A percentile compares a stretch with the other conserved stretches of the same genome.
Conservation (phyloP, 2,888 invertebrate genomes). For the Bugulina stolonifera region DNA sequence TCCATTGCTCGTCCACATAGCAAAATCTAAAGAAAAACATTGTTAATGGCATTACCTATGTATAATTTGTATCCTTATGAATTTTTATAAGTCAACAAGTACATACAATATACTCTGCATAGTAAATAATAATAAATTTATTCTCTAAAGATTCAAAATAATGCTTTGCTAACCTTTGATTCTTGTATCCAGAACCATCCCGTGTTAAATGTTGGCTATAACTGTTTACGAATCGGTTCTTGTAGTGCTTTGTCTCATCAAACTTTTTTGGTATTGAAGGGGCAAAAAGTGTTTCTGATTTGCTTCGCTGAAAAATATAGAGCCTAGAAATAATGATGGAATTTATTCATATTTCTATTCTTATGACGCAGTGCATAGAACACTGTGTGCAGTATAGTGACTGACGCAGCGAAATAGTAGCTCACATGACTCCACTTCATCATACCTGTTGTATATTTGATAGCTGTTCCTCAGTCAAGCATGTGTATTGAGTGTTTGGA, state of each 20-base stretch:
- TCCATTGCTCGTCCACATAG: constrained; percentile 43
- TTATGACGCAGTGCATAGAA: constrained; percentile 11
- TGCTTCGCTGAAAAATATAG: neutral
- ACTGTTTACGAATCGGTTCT: constrained; percentile 38
- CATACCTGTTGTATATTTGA: constrained; percentile 40
- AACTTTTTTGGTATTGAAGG: constrained; percentile 28
- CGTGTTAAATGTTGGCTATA: constrained; percentile 41
- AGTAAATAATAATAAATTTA: too few species aligned
- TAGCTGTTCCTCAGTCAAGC: constrained; percentile 44
- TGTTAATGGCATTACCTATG: too few species aligned
- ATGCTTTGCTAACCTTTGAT: constrained; percentile 11
- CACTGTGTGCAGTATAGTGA: too few species aligned
- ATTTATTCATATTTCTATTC: neutral
- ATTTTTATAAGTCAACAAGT: too few species aligned
- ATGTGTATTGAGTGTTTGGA: constrained; percentile 47
- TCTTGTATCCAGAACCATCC: constrained; percentile 32
- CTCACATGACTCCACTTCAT: too few species aligned
- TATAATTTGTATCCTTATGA: too few species aligned
- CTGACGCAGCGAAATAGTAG: too few species aligned
- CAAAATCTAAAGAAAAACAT: too few species aligned
- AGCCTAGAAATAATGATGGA: too few species aligned
- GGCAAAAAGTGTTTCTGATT: constrained; percentile 20
- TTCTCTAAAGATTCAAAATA: too few species aligned
- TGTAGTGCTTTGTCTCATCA: constrained; percentile 35
- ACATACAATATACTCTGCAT: too few species aligned